Base-by-base conservation (phyloP, 92 coral and sea anemone species). In the Parazoanthus swiftii region DNA sequence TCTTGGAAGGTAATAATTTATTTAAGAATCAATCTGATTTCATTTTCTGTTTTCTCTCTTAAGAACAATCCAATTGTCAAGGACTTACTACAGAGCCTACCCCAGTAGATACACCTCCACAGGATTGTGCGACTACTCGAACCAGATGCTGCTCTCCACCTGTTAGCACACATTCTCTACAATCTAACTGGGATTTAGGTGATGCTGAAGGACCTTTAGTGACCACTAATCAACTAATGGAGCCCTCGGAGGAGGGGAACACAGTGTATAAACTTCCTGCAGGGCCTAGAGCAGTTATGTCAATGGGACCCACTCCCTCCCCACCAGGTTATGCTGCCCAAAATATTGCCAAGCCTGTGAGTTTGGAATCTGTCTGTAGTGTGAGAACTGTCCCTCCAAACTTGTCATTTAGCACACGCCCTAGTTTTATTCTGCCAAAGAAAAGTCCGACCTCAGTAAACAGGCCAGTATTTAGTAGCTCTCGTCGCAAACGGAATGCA, bases 401-500 rank as follows among this genome's bases (percentile, higher is more conserved):
- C 39, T 43, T 84, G 56, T 77, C 88, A 15, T 58, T 76, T 85
- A 77, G 82, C 56, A n/a, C 63, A 56, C 76, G 81, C 81, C 66
- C 92, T 85, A 86, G 86, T 77, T 85, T 87, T 38, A 89, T 92
- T 80, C 33, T 92, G 13, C 94, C 94, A 29, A 81, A 91, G 65
- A 89, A 92, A 82, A 89, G 90, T 78, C 89, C 90, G 18, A 65
- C 88, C 29, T 78, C 90, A 29, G 76, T 82, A 33, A 92, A 86
- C 37, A 56, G 87, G 59, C 94, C 94, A 4, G 71, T 85, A 14
- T 80, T 59, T 26, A 92, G 92, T 86, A 91, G 89, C 7, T 94
- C 98, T 8, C 90, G 98, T 58, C 93, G 98, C 13, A 94, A 94
- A 85, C 89, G 94, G 85, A 89, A 93, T 29, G 89, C 94, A 63